Base-by-base conservation (phyloP, 2,888 invertebrate genomes). In the Pseudococcus longispinus region DNA sequence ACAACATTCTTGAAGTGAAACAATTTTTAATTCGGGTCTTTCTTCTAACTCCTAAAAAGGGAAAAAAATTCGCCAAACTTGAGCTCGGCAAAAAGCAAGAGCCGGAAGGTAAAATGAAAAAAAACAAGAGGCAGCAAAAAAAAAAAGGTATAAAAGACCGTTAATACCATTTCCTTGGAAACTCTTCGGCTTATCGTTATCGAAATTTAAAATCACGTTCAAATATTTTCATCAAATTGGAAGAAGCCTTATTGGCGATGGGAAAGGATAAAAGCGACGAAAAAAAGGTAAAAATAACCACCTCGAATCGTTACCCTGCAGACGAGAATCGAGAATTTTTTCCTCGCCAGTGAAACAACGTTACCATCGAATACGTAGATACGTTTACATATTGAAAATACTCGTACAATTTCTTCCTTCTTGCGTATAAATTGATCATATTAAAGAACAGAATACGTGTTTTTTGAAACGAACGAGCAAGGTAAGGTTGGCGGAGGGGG, bases 131-230 rank as follows among this genome's bases (percentile, higher is more conserved):
- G 46, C 13, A 11, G 46, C 13, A 18, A 13, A 46, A 20, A 55
- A 60, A 60, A 60, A 60, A 60, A 60, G 9, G 18, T 60, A n/a
- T n/a, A 60, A 60, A 60, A 23, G 20, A 60, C 60, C 20, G 20
- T 60, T 20, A 60, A 60, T 60, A 60, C 60, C 20, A n/a, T 23
- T 60, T 60, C 20, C 20, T 60, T n/a, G 18, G 20, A 60, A 60
- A 60, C 23, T 46, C 46, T 15, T 20, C 60, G 60, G 9, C 9
- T 60, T 23, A 18, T 60, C 60, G 60, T 60, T 60, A 60, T 60
- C 60, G 60, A n/a, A 60, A 20, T 60, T 60, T 60, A 60, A 60
- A 60, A 60, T 60, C 60, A 60, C 60, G 60, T 60, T 60, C 60
- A 23, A 60, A 60, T 60, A 60, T 60, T 60, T 60, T 23, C 60